Conservation (phyloP, 2,888 invertebrate species). For the Sympetrum striolatum region DNA sequence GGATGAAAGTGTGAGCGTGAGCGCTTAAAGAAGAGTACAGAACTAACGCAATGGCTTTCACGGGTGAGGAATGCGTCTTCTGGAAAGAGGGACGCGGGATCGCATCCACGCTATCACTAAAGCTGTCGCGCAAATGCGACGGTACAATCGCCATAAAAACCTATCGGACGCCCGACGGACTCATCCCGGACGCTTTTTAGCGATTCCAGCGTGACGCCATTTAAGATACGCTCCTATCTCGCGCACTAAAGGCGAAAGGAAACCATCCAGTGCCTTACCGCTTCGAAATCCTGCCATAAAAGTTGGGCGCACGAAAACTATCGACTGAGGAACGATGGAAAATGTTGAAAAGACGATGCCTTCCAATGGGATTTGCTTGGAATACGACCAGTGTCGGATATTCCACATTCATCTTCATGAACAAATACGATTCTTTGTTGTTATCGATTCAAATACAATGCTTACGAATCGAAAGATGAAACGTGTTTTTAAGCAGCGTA, state of each 20-base stretch:
- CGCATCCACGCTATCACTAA: background rate
- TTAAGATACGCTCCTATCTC: background rate
- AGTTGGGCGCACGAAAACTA: background rate
- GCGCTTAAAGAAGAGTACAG: too few relatives aligned
- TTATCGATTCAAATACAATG: too few relatives aligned
- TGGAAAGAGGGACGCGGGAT: background rate
- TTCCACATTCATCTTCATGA: too few relatives aligned
- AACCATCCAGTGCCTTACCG: background rate
- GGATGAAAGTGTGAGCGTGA: too few relatives aligned
- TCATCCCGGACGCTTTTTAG: background rate
- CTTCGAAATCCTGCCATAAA: background rate
- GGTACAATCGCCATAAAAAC: background rate
- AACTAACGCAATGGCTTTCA: too few relatives aligned
- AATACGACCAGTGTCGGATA: too few relatives aligned
- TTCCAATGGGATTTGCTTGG: background rate
- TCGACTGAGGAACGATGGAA: background rate
- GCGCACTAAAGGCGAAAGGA: background rate
- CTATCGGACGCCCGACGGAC: background rate
- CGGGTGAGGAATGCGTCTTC: too few relatives aligned
- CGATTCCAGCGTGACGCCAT: background rate
- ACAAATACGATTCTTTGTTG: too few relatives aligned
- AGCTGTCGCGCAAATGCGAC: background rate
- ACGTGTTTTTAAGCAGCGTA: too few relatives aligned
- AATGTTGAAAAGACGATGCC: background rate
- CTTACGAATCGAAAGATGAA: too few relatives aligned